phyloP scores from a whole-genome alignment of 2,113 vertebrate species.

The Rana temporaria region DNA sequence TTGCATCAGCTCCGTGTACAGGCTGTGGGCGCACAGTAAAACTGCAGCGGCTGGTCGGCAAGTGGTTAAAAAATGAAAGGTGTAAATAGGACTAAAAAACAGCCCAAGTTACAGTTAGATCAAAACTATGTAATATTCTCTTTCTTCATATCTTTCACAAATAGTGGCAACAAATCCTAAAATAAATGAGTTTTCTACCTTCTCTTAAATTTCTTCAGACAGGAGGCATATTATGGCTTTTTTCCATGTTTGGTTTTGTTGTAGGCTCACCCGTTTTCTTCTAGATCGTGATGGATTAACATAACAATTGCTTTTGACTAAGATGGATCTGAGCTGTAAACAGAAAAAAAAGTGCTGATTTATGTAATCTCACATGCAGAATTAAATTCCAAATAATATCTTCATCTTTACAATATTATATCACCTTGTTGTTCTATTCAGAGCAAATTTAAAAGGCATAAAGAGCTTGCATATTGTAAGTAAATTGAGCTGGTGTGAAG shows the following conservation, averaged over 20 bases:
- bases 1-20: too few species aligned
- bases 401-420: conserved; percentile 24
- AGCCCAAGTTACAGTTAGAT: neutral
- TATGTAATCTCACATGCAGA: conserved; percentile 19
- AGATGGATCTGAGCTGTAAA: conserved; percentile 36
- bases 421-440: neutral
- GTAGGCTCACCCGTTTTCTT: conserved; percentile 17
- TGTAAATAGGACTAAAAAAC: too few species aligned
- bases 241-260: conserved; percentile 37
- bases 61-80: too few species aligned
- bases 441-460: neutral
- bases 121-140: neutral
- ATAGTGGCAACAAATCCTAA: neutral
- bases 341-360: conserved; percentile 45
- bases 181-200: neutral
- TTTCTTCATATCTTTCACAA: neutral
- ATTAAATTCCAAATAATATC: conserved; percentile 30
- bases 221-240: conserved; percentile 11
- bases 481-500: conserved; percentile 2
- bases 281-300: conserved; percentile 47
- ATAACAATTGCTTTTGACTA: conserved; percentile 33
- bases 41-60: too few species aligned
- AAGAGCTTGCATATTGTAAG: neutral
- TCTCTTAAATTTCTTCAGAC: neutral
- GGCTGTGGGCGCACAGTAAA: too few species aligned